These are phyloP conservation scores for Oriolus oriolus DNA, from an alignment of 2,113 vertebrate species.

Conservation along the genomic window DNA sequence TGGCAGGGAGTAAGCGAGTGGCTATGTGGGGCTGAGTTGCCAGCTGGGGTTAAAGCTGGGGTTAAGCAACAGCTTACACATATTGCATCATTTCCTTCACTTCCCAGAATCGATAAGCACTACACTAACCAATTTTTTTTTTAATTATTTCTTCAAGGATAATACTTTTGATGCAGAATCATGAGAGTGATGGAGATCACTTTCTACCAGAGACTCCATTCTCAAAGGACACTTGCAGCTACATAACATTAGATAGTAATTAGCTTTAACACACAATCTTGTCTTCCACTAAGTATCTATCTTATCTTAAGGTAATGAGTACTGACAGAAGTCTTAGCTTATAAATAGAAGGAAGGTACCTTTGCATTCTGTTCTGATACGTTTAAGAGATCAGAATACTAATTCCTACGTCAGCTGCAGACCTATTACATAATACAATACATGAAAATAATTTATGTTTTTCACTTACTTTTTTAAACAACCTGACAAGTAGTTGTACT, in stretches of 20 bases:
- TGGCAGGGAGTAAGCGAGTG: background rate
- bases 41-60: background rate
- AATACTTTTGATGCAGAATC: background rate
- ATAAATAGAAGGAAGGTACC: constrained; percentile 64
- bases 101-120: background rate
- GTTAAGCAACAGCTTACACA: background rate
- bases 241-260: constrained; percentile 32
- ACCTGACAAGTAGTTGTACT: background rate
- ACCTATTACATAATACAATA: constrained; percentile 48
- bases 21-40: background rate
- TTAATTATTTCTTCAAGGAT: background rate
- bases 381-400: constrained; percentile 67
- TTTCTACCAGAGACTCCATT: background rate
- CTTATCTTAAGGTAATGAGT: constrained; percentile 59
- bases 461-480: background rate
- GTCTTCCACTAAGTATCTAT: constrained; percentile 45
- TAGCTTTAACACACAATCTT: constrained; percentile 51
- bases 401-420: constrained; percentile 56
- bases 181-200: background rate
- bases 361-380: constrained; percentile 57
- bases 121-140: background rate
- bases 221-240: background rate
- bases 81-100: background rate
- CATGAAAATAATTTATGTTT: background rate
- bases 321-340: constrained; percentile 62